Percentiles rank a stretch among this genome's conserved stretches.
Evolutionary conservation across 2,888 invertebrate genomes (phyloP).

Genomic region (Heteromyza rotundicornis): DNA sequence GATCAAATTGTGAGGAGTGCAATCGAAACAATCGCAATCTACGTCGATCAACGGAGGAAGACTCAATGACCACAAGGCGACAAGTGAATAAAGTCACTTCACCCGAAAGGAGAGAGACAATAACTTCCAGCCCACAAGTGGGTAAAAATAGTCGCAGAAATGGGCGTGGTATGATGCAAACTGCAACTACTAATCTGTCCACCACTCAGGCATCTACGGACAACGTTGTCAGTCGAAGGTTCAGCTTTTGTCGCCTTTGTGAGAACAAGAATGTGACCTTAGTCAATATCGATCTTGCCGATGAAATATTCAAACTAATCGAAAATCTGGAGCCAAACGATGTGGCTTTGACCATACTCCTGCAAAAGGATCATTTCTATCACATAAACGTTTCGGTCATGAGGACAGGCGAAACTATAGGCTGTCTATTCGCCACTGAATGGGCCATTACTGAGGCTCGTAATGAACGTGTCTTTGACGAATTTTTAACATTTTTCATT

Average conservation of each 20-base stretch:
- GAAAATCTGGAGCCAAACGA: neutral
- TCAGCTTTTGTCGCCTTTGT: neutral
- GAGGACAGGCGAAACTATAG: constrained; percentile 28
- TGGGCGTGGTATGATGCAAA: no score
- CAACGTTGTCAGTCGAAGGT: no score
- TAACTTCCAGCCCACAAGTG: no score
- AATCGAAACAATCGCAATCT: no score
- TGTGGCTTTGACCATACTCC: constrained; percentile 37
- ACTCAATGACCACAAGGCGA: no score
- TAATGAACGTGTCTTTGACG: constrained; percentile 24
- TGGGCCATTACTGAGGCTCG: constrained; percentile 34
- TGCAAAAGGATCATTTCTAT: constrained; percentile 41
- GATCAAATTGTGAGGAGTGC: no score
- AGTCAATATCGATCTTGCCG: neutral
- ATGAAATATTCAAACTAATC: neutral
- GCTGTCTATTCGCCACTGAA: constrained; percentile 41
- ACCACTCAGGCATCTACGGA: no score
- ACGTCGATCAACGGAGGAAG: no score
- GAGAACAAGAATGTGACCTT: neutral
- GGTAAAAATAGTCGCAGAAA: no score
- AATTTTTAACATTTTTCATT: constrained; percentile 33
- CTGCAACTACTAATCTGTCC: no score
- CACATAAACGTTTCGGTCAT: constrained; percentile 41
- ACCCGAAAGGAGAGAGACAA: no score
- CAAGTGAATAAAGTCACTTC: no score